These are phyloP conservation scores for Mesocentrotus franciscanus DNA, from an alignment of 53 echinoderm and acorn worm genomes.

Conservation along the genomic window DNA sequence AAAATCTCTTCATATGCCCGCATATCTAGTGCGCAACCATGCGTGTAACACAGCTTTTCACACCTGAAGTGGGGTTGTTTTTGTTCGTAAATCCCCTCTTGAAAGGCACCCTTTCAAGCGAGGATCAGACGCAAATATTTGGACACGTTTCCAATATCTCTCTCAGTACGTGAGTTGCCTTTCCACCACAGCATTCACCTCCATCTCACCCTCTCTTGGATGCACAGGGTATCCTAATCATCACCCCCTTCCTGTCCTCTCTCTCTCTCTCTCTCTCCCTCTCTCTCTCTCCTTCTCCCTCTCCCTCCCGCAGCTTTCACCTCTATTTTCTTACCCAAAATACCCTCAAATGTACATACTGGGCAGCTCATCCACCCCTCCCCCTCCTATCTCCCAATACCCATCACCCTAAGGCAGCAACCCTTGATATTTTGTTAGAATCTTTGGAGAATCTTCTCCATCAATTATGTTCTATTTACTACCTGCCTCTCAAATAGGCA, in stretches of 20 bases:
- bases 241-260: not conserved
- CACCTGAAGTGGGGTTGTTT: conserved; percentile 71
- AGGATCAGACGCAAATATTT: conserved; percentile 67
- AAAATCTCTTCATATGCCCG: not conserved
- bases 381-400: not conserved
- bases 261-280: not conserved
- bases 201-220: not conserved
- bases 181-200: not conserved
- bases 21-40: conserved; percentile 60
- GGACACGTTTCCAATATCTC: conserved; percentile 71
- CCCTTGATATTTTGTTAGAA: conserved; percentile 16
- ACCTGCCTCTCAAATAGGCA: conserved; percentile 24
- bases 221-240: not conserved
- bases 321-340: not conserved
- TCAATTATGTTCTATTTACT: conserved; percentile 44
- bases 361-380: not conserved
- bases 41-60: conserved; percentile 62
- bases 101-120: conserved; percentile 64
- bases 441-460: not conserved
- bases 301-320: not conserved
- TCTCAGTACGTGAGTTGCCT: not conserved
- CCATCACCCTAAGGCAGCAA: conserved; percentile 19
- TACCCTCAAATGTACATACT: not conserved
- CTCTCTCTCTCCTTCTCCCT: not conserved
- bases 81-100: conserved; percentile 65